Evolutionary conservation across 2,888 invertebrate genomes (phyloP), one percentile per base, ranked within the genome.

Genomic region (Girardia tigrina): DNA sequence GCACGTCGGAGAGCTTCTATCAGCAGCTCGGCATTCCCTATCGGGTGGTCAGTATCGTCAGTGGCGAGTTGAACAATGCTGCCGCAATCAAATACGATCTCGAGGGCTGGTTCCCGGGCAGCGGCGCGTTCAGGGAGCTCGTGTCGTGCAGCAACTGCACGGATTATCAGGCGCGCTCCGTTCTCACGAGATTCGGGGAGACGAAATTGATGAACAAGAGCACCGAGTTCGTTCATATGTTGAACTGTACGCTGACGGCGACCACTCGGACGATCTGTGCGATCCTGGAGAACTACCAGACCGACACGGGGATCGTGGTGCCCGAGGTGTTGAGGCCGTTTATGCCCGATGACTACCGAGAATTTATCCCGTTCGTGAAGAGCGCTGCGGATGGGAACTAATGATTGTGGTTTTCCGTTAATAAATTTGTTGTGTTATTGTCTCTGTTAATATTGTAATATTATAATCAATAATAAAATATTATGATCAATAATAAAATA

Each of bases 231-330:
- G 97, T 98, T 14, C 90, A 90, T 81, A 98, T 98, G 98, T 85
- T 99, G 81, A 99, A 99, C 85, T 97, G 94, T 0, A 99, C 98
- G 0, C 94, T 98, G 93, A 99, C 98, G 85, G 99, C 99, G 0
- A 90, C 92, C 0, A 98, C 98, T 0, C 88, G 98, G 77, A 92
- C 92, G 28, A 94, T 97, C 81, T 88, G 88, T 81, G 87, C 86
- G 56, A 84, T 88, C 76, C 81, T 88, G 73, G 88, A 88, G 80
- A 87, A 86, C 79, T 83, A 94, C 86, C 98, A 99, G 87, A 92
- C 91, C 0, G 94, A 94, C 80, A 90, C 90, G 56, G 94, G 97
- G 0, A 87, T 99, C 76, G 88, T 88, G 83, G 90, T 98, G 27
- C 89, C 89, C 1, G 86, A 87, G 74, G 85, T 83, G 0, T 81